These are phyloP conservation scores for Agrilus cyanescens DNA, from an alignment of 2,888 invertebrate species.

Conservation along the genomic window DNA sequence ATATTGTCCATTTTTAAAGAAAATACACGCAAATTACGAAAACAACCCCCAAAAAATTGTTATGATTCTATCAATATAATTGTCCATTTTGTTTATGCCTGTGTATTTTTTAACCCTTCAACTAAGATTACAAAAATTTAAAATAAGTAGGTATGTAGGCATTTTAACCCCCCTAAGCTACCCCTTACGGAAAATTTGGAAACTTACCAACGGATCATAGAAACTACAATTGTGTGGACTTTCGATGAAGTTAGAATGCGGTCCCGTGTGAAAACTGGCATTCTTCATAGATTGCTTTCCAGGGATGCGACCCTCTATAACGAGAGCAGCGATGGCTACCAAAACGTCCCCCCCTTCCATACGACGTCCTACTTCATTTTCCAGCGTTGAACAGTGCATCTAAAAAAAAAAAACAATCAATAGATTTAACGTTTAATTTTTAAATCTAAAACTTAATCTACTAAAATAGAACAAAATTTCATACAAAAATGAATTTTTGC, in stretches of 20 bases:
- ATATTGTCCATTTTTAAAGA: too few species aligned
- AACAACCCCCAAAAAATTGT: too few species aligned
- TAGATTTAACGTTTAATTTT: not conserved
- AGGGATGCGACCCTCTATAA: conserved; percentile 35
- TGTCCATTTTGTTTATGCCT: too few species aligned
- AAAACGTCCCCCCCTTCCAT: conserved; percentile 29
- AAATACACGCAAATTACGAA: too few species aligned
- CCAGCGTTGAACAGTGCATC: conserved; percentile 35
- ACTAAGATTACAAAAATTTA: too few species aligned
- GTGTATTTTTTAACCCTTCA: too few species aligned
- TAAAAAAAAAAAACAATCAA: conserved; percentile 21
- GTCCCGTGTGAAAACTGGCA: conserved; percentile 55
- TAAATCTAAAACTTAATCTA: too few species aligned
- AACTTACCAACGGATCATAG: conserved; percentile 40
- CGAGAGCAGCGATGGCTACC: conserved; percentile 32
- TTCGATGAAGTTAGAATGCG: conserved; percentile 46
- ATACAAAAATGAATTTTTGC: too few species aligned
- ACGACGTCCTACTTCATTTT: conserved; percentile 19
- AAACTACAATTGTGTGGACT: conserved; percentile 36
- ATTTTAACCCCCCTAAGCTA: too few species aligned
- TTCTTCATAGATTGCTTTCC: conserved; percentile 30
- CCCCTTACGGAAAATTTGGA: not conserved
- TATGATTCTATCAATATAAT: too few species aligned
- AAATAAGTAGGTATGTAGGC: too few species aligned
- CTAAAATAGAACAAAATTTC: too few species aligned